Conservation (phyloP, 1,140 invertebrate species). For the Dinoponera quadriceps region DNA sequence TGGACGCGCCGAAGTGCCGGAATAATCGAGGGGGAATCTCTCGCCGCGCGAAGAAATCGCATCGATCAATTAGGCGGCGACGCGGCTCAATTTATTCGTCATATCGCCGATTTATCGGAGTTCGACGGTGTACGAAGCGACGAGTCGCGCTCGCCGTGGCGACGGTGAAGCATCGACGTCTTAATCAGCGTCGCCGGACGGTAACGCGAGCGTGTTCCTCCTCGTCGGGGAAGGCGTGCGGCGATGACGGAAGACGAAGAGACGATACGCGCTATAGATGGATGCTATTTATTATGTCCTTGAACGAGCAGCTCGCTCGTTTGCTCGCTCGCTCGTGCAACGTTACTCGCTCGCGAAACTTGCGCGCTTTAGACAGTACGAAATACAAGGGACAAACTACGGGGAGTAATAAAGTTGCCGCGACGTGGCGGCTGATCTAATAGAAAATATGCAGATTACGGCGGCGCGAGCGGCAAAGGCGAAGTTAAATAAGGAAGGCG, state of each 20-base stretch:
- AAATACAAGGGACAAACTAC: slow-evolving; percentile 56
- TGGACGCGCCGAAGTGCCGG: too few relatives aligned
- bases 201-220: slow-evolving; percentile 41
- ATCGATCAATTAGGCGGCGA: not conserved
- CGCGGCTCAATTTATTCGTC: not conserved
- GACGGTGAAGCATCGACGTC: slow-evolving; percentile 39
- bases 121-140: not conserved
- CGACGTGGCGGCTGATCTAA: slow-evolving; percentile 53
- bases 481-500: slow-evolving; percentile 51
- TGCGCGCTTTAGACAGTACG: slow-evolving; percentile 48
- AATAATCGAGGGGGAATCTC: not conserved
- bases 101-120: not conserved
- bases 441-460: slow-evolving; percentile 61
- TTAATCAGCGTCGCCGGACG: slow-evolving; percentile 51
- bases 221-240: not conserved
- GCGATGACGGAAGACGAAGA: slow-evolving; percentile 53
- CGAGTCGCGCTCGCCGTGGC: not conserved
- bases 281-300: slow-evolving; percentile 62
- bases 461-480: slow-evolving; percentile 32
- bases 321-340: slow-evolving; percentile 27
- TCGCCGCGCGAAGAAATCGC: not conserved
- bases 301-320: slow-evolving; percentile 45
- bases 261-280: slow-evolving; percentile 52
- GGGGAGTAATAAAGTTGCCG: slow-evolving; percentile 59
- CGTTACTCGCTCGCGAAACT: slow-evolving; percentile 41